Evolutionary conservation across 2,888 invertebrate species (phyloP), one percentile per base, ranked within the genome.

Genomic region (Drosophila bunnanda): DNA sequence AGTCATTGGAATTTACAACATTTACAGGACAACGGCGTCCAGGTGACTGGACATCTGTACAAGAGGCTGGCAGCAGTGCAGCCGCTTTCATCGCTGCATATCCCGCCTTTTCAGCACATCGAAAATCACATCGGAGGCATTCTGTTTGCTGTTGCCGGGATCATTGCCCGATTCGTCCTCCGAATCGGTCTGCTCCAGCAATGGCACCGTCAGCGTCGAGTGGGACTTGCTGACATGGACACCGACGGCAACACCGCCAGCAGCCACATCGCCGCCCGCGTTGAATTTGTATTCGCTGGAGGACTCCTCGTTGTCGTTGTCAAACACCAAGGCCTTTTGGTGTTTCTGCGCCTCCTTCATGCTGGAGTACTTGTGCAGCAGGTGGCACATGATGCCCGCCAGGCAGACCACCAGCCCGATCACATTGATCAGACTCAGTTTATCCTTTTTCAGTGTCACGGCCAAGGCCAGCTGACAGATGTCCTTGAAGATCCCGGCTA

Each of bases 401-500:
- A 99, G 93, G 90, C 99, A 99, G 60, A 98, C 93, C 10, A 96
- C 92, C 70, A 99, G 93, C 0, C 99, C 99, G 8, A 96, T 92
- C 30, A 96, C 94, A 93, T 99, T 99, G 59, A 98, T 93, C 4
- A 93, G 90, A 68, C 96, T 96, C 90, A 99, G 94, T 88, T 95
- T 94, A 91, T 99, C 99, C 10, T 97, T 97, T 88, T 97, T 97
- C 83, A 96, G 95, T 89, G 95, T 94, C 57, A 98, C 96, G 1
- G 99, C 99, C 81, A 99, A 93, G 52, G 96, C 95, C 82, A 99
- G 93, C 75, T 98, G 98, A 90, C 96, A 96, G 90, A 99, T 95
- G 94, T 99, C 99, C 98, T 99, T 99, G 91, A 98, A 96, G 90
- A 99, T 98, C 67, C 99, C 98, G 50, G 98, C 96, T 82, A 99